phyloP scores from a whole-genome alignment of 2,888 invertebrate genomes.

The Allacma fusca region DNA sequence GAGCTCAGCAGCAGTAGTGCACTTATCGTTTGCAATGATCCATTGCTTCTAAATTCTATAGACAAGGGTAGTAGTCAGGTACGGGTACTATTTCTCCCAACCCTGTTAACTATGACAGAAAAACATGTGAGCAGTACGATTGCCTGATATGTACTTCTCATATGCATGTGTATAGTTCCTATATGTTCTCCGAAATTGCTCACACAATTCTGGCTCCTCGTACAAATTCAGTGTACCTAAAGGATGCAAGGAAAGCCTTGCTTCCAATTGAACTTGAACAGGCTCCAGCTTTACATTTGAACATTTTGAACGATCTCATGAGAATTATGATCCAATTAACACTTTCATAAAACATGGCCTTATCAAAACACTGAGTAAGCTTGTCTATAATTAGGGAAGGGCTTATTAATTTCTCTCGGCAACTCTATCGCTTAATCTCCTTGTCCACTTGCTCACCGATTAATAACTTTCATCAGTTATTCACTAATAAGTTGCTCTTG shows the following conservation, averaged over 20 bases:
- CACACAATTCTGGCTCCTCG: no score
- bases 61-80: no score
- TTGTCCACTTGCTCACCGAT: conserved; percentile 8
- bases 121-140: no score
- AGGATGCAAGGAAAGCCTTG: not conserved
- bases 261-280: conserved; percentile 26
- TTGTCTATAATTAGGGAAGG: conserved; percentile 29
- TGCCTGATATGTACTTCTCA: no score
- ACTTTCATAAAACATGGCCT: conserved; percentile 37
- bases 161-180: no score
- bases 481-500: not conserved
- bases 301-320: not conserved
- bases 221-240: no score
- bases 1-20: conserved; percentile 29
- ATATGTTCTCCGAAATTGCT: no score
- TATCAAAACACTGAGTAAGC: not conserved
- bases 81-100: no score
- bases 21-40: conserved; percentile 28
- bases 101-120: no score
- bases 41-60: not conserved
- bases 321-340: conserved; percentile 52
- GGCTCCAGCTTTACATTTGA: conserved; percentile 27
- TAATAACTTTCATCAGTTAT: not conserved
- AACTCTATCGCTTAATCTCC: conserved; percentile 5
- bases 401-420: not conserved